Conservation (phyloP, 2,113 vertebrate genomes). For the Pyxicephalus adspersus region DNA sequence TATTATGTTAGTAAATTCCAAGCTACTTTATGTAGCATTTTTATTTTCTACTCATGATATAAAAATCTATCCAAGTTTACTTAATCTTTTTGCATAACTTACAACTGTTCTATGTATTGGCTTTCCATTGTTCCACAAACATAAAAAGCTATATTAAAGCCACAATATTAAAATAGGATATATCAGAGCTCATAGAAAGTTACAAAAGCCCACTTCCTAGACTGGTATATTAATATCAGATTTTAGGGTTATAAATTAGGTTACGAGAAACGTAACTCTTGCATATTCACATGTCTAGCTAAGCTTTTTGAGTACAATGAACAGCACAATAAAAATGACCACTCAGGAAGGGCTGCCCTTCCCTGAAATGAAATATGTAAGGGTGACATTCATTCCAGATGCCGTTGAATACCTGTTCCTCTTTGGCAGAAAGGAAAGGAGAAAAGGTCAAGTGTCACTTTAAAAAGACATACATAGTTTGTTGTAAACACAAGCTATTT, state of each 20-base stretch:
- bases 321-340: background rate
- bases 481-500: too few relatives aligned
- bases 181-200: background rate
- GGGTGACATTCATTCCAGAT: slow-evolving; percentile 14
- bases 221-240: background rate
- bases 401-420: slow-evolving; percentile 1
- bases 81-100: background rate
- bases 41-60: background rate
- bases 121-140: background rate
- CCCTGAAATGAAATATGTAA: slow-evolving; percentile 2
- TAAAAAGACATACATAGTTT: slow-evolving; percentile 14
- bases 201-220: background rate
- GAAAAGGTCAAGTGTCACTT: slow-evolving; percentile 30
- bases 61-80: background rate
- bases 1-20: too few relatives aligned
- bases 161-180: background rate
- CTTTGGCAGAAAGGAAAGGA: background rate
- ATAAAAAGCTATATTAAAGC: background rate
- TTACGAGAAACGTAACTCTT: slow-evolving; percentile 1
- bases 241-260: background rate
- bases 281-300: background rate
- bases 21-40: background rate
- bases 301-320: background rate
- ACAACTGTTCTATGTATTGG: slow-evolving; percentile 1
- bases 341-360: slow-evolving; percentile 5